Evolutionary conservation across 2,797 vertebrate species (phyloP), one percentile per base, ranked within the genome.

Genomic region (Erithacus rubecula): DNA sequence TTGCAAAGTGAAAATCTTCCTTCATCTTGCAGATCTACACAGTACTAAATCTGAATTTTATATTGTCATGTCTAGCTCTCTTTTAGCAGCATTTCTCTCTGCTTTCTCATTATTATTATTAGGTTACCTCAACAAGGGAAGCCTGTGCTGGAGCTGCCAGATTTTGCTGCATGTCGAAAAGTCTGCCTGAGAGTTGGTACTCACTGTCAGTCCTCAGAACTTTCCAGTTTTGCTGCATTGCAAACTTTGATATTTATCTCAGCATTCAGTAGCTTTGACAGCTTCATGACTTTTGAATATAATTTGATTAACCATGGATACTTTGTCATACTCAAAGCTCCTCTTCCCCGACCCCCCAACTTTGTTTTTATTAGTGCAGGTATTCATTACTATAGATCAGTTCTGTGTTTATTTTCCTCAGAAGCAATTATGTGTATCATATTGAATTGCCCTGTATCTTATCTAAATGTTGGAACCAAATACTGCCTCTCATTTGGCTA

Each of bases 371-470:
- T 85, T 77, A 76, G 15, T 80, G 53, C 27, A 85, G 27, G 12
- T 83, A 53, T 80, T 91, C 60, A 62, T 89, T 85, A 74, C 30
- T 74, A 62, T 46, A 87, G 29, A 69, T 75, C 58, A 83, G 43
- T 71, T 86, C 62, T 81, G 72, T 94, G 71, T 91, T 94, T 91
- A 82, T 95, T 80, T 53, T 89, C 62, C 87, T 93, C 87, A 87
- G 68, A 85, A 94, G 68, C 43, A 91, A 71, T 89, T 91, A 87
- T 23, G 46, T 75, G 43, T 58, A 75, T 89, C 65, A 12, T 71
- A 89, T 5, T 89, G 82, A 88, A 88, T 86, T 91, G 72, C 37
- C 47, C 43, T 86, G 19, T 78, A 34, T 89, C 62, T 91, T 94
- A 87, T 75, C 53, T 59, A 75, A 93, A 83, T 89, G 46, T 26